These are phyloP conservation scores for Rhizomys pruinosus DNA, from an alignment of 2,113 vertebrate species.

Conservation along the genomic window DNA sequence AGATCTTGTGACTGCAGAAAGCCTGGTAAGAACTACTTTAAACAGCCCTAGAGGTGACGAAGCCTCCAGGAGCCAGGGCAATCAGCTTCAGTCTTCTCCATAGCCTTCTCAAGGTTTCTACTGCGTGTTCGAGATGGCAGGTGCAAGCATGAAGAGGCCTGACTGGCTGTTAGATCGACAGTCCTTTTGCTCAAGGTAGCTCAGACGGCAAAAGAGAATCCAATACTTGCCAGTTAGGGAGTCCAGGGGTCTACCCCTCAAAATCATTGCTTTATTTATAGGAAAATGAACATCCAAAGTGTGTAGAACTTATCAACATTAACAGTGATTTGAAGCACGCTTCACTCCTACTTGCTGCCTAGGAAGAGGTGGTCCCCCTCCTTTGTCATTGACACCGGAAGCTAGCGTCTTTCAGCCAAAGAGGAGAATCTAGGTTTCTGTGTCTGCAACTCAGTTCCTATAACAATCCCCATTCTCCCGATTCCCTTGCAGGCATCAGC, in stretches of 20 bases:
- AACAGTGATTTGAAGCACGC: neutral
- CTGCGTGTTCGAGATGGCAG: neutral
- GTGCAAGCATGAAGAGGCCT: neutral
- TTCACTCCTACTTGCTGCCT: neutral
- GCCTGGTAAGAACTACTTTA: neutral
- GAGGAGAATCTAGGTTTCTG: neutral
- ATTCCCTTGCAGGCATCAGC: neutral
- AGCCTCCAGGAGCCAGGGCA: neutral
- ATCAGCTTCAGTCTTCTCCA: neutral
- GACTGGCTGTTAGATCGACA: neutral
- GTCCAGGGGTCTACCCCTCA: neutral
- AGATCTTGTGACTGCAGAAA: neutral
- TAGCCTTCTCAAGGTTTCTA: neutral
- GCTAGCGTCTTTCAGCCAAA: neutral
- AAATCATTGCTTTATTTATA: neutral
- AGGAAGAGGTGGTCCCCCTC: neutral
- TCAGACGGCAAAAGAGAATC: neutral
- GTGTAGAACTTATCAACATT: neutral
- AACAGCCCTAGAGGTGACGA: neutral
- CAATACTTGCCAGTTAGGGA: neutral
- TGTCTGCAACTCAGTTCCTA: conserved; percentile 43
- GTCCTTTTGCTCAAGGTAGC: neutral
- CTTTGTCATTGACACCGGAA: neutral
- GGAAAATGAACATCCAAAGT: neutral
- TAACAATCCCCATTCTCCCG: neutral